These are phyloP conservation scores for Drosophila buzzatii DNA, from an alignment of 2,888 invertebrate genomes.

Conservation along the genomic window DNA sequence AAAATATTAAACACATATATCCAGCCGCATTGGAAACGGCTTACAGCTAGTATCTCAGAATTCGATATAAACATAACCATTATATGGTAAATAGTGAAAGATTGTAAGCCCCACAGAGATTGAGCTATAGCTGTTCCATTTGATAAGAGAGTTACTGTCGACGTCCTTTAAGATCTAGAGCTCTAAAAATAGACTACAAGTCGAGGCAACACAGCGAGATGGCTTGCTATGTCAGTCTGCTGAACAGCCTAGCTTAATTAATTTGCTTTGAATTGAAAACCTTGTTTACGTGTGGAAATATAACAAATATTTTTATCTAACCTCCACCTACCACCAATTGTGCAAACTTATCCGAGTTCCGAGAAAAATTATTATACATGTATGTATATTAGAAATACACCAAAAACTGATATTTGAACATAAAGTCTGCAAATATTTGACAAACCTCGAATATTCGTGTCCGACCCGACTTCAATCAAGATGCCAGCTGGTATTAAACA, in stretches of 20 bases:
- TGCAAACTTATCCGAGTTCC: conserved; percentile 46
- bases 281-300: background rate
- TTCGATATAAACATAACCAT: no score
- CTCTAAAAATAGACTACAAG: no score
- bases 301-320: conserved; percentile 38
- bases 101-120: no score
- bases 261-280: background rate
- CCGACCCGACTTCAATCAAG: conserved; percentile 28
- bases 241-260: background rate
- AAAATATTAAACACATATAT: no score
- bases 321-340: conserved; percentile 34
- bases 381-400: background rate
- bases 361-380: conserved; percentile 4
- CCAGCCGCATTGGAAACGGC: no score
- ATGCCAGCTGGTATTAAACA: conserved; percentile 54
- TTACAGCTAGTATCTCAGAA: no score
- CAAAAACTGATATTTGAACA: background rate
- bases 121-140: no score
- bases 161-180: no score
- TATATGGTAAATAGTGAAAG: no score
- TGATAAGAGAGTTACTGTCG: no score
- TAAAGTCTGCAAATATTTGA: conserved; percentile 49
- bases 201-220: no score
- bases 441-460: conserved; percentile 13
- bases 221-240: no score